Base-by-base conservation (phyloP, 2,113 vertebrate genomes). In the Indicator indicator region DNA sequence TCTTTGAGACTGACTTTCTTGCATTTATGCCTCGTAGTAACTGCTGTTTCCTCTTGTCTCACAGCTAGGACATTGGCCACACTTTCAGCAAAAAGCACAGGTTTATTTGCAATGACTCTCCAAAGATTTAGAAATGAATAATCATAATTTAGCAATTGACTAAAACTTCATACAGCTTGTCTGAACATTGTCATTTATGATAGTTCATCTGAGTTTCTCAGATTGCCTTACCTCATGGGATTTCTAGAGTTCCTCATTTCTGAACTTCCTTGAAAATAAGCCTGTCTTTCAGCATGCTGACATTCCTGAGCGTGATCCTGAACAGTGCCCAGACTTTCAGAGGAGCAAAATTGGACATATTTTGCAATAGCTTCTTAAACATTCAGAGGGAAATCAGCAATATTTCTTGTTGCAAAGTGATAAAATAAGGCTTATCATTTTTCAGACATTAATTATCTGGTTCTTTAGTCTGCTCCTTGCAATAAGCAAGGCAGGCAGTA, bases 301-400 rank as follows among this genome's bases (percentile, higher is more conserved):
- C 54, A 44, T 19, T 50, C 46, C 71, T 59, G 46, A 80, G 69
- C 73, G n/a, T 76, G 55, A 71, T 89, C 65, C 84, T 89, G 83
- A 69, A 82, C 28, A 73, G 68, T 64, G 62, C 77, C n/a, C 70
- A 91, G 74, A 67, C 55, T 78, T 87, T 50, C 26, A 84, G 77
- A 86, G 67, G 36, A 79, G 59, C 63, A 89, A 52, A 6, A 6
- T 42, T 81, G 71, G 60, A 83, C 60, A 62, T 78, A 77, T 64
- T 90, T 94, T 86, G 62, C 68, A 85, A 75, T 48, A 80, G 21
- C 36, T 83, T 88, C 91, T 86, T 86, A 83, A 93, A 71, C 58
- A 72, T 68, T 83, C 42, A 84, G 73, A 72, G 30, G 77, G n/a
- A 93, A 94, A 90, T 58, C 68, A 62, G 63, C 44, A 84, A 82